phyloP scores from a whole-genome alignment of 2,888 invertebrate genomes.

The Drosophila borealis region DNA sequence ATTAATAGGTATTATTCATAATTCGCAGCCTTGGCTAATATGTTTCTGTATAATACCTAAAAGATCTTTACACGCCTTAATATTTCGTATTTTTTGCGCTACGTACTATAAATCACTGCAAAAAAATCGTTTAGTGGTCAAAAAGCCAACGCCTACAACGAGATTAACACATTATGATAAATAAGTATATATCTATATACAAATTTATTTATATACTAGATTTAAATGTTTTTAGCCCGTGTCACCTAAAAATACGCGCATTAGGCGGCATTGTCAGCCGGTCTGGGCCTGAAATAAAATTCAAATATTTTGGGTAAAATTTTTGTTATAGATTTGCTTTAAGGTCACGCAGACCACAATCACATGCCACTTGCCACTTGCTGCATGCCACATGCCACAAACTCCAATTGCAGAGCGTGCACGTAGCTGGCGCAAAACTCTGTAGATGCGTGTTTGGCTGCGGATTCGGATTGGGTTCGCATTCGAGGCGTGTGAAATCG shows the following conservation, averaged over 20 bases:
- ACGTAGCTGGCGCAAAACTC: constrained; percentile 29
- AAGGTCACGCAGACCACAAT: constrained; percentile 32
- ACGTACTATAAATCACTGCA: constrained; percentile 25
- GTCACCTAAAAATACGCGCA: constrained; percentile 40
- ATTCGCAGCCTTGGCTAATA: constrained; percentile 50
- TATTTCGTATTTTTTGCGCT: constrained; percentile 9
- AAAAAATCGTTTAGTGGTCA: constrained; percentile 37
- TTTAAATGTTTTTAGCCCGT: too few species aligned
- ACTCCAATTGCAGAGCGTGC: constrained; percentile 23
- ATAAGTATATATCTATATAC: constrained; percentile 11
- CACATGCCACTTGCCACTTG: constrained; percentile 26
- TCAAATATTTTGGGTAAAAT: constrained; percentile 8
- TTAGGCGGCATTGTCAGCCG: constrained; percentile 32
- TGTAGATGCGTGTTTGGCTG: constrained; percentile 39
- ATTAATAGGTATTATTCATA: constrained; percentile 64
- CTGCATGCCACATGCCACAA: constrained; percentile 12
- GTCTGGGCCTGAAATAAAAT: constrained; percentile 36
- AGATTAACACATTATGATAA: constrained; percentile 47
- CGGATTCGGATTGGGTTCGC: constrained; percentile 29
- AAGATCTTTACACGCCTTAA: constrained; percentile 22
- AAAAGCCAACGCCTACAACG: constrained; percentile 39
- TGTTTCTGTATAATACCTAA: constrained; percentile 47
- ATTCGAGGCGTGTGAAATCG: constrained; percentile 71
- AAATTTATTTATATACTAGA: constrained; percentile 24
- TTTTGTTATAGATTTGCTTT: constrained; percentile 16